Conservation (phyloP, 2,113 vertebrate genomes). For the Brachypodius melanocephalos region DNA sequence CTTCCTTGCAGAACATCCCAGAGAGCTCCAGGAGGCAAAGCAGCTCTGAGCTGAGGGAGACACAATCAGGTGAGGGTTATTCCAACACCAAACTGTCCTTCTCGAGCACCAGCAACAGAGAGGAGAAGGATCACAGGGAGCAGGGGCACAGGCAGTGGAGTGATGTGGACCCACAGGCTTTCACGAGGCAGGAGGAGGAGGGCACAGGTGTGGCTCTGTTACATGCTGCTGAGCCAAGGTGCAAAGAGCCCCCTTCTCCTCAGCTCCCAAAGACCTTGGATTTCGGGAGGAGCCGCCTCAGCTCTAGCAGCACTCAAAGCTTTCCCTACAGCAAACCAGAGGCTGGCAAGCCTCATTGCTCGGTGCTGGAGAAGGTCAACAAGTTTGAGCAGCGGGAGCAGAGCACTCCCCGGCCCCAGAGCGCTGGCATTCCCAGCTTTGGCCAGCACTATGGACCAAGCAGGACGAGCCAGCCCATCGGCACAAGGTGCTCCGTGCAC, state of each 20-base stretch:
- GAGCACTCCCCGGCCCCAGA: conserved; percentile 68
- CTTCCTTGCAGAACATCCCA: conserved; percentile 69
- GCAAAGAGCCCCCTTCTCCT: conserved; percentile 73
- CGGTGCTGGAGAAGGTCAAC: conserved; percentile 89
- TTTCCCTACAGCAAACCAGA: conserved; percentile 58
- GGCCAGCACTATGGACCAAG: conserved; percentile 1
- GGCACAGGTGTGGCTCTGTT: background rate
- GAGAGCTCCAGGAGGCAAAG: conserved; percentile 61
- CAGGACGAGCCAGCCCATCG: conserved; percentile 10
- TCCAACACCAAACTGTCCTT: conserved; percentile 20
- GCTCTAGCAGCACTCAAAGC: conserved; percentile 50
- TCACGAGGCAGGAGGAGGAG: conserved; percentile 53
- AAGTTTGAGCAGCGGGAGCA: conserved; percentile 86
- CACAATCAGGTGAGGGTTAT: background rate
- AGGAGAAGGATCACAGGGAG: conserved; percentile 44
- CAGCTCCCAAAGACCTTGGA: conserved; percentile 66
- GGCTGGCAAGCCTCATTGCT: conserved; percentile 65
- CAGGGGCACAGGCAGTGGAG: conserved; percentile 13
- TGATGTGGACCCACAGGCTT: conserved; percentile 23
- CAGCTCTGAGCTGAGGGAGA: conserved; percentile 24
- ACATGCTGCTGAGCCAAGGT: conserved; percentile 49
- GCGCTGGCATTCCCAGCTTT: background rate
- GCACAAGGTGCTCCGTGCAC: conserved; percentile 12
- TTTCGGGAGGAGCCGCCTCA: conserved; percentile 39
- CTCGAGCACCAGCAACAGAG: background rate